Conservation (phyloP, 2,113 vertebrate genomes). For the human region GRCh38 chr16:76623501-76624000, state of each 20-base stretch:
- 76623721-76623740: constrained; percentile 34
- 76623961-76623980: constrained; percentile 61
- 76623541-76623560: constrained; percentile 23
- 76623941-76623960: constrained; percentile 59
- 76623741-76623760: neutral
- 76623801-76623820: constrained; percentile 20
- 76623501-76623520: neutral
- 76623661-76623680: neutral
- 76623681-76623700: neutral
- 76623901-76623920: constrained; percentile 49
- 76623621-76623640: neutral
- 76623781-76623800: neutral
- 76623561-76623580: neutral
- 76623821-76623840: neutral
- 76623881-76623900: constrained; percentile 39
- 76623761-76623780: constrained; percentile 17
- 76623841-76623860: constrained; percentile 35
- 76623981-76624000: constrained; percentile 57
- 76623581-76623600: neutral
- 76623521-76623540: neutral
- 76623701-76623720: neutral
- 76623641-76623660: neutral
- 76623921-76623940: constrained; percentile 68
- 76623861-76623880: constrained; percentile 41
- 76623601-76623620: neutral